These are phyloP conservation scores for Hylaeus anthracinus DNA, from an alignment of 1,140 invertebrate species.

Conservation along the genomic window DNA sequence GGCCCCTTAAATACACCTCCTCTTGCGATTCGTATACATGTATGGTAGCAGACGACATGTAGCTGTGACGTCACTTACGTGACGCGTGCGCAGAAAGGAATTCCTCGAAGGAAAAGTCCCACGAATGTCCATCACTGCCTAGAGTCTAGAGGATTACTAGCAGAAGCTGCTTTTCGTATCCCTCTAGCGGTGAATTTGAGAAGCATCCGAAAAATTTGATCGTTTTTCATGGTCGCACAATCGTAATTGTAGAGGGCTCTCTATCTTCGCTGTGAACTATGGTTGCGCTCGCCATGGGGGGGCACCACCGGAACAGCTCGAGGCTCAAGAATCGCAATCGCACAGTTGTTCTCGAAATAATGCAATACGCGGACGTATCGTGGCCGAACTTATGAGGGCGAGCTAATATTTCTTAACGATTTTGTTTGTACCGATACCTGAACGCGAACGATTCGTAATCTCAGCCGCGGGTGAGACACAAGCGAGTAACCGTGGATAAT, in stretches of 20 bases:
- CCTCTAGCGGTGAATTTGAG: neutral
- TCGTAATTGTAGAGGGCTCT: neutral
- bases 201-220: neutral
- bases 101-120: too few species aligned
- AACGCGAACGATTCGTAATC: constrained; percentile 12
- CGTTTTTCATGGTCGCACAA: neutral
- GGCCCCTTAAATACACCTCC: too few species aligned
- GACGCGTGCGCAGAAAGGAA: too few species aligned
- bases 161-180: neutral
- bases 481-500: neutral
- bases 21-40: too few species aligned
- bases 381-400: constrained; percentile 5
- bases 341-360: constrained; percentile 51
- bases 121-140: too few species aligned
- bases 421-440: constrained; percentile 20
- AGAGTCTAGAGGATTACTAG: too few species aligned
- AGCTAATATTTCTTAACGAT: constrained; percentile 26
- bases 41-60: too few species aligned
- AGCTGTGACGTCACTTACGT: too few species aligned
- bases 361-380: constrained; percentile 43
- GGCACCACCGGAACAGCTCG: constrained; percentile 20
- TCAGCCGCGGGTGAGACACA: neutral
- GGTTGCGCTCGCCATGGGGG: neutral
- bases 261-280: neutral
- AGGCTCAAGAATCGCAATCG: constrained; percentile 19